Evolutionary conservation across 2,888 invertebrate genomes (phyloP), one percentile per base, ranked within the genome.

Genomic region (Ommatoiulus sabulosus): DNA sequence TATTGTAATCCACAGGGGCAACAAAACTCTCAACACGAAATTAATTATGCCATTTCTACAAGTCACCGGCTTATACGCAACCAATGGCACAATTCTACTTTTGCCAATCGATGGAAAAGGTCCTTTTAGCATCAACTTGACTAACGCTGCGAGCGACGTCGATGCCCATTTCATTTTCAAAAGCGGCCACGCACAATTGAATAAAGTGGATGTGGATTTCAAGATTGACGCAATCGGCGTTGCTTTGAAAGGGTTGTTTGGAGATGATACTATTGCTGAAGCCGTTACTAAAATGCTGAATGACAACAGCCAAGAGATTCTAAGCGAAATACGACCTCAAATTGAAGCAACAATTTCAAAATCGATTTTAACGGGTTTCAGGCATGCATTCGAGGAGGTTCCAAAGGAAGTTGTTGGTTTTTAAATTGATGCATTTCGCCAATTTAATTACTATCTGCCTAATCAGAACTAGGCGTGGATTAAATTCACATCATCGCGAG

Each of bases 241-340:
- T 44, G 93, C 94, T 90, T 92, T 95, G 35, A 93, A 93, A 87
- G 94, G 96, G 91, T 94, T 95, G 10, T 94, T 96, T 92, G 94
- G 95, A 88, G 95, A 96, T 91, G 96, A 95, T 91, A 94, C 96
- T 89, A 95, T 97, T 91, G 96, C 95, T 80, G 95, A 96, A 92
- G 96, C 96, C 0, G 96, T 97, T 95, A 96, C 96, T 92, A 96
- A 96, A 92, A 96, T 96, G 92, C 93, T 97, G 90, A 96, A 96
- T 93, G 95, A 95, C 92, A 96, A 97, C 91, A 95, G 96, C 0
- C 95, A 95, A 86, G 96, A 96, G 92, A 96, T 97, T 91, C 96
- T 97, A 90, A 95, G 95, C 89, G 97, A 97, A 93, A 96, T 97
- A 96, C 94, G 95, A 91, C 96, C 96, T 2, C 96, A 96, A 0